These are phyloP conservation scores for Lepidocyrtinus sp. DNA, from an alignment of 2,888 invertebrate genomes.

Conservation along the genomic window DNA sequence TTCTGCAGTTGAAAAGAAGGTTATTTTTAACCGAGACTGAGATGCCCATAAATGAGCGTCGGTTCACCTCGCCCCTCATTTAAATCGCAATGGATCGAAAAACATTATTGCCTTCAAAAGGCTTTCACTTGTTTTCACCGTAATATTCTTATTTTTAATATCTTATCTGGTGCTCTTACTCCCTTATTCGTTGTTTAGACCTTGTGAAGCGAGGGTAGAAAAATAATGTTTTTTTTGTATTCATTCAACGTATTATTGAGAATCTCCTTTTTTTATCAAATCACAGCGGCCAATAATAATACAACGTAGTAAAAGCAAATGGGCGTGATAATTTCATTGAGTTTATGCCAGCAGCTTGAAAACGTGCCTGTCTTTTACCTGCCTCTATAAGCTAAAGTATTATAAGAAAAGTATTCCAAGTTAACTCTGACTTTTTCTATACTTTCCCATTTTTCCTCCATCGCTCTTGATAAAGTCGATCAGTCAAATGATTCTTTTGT, in stretches of 20 bases:
- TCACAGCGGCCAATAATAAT: constrained; percentile 28
- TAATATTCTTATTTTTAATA: neutral
- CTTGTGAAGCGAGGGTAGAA: neutral
- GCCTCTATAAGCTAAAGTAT: neutral
- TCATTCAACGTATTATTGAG: neutral
- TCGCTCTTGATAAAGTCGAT: neutral
- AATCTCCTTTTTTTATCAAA: constrained; percentile 41
- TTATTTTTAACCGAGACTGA: no score
- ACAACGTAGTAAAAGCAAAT: constrained; percentile 4
- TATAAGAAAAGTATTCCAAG: neutral
- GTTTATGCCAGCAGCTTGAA: constrained; percentile 1
- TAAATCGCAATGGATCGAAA: neutral
- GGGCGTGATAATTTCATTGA: constrained; percentile 49
- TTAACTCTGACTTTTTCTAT: neutral
- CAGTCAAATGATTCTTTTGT: neutral
- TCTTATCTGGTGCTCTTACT: neutral
- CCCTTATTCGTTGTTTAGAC: neutral
- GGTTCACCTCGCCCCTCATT: neutral
- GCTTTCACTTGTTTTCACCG: neutral
- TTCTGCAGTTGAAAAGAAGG: neutral
- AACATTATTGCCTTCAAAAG: neutral
- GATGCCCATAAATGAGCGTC: neutral
- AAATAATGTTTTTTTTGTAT: neutral
- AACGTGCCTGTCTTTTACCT: constrained; percentile 21
- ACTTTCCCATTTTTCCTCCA: neutral